These are phyloP conservation scores for Chelonia mydas DNA, from an alignment of 2,797 vertebrate genomes.

Conservation along the genomic window DNA sequence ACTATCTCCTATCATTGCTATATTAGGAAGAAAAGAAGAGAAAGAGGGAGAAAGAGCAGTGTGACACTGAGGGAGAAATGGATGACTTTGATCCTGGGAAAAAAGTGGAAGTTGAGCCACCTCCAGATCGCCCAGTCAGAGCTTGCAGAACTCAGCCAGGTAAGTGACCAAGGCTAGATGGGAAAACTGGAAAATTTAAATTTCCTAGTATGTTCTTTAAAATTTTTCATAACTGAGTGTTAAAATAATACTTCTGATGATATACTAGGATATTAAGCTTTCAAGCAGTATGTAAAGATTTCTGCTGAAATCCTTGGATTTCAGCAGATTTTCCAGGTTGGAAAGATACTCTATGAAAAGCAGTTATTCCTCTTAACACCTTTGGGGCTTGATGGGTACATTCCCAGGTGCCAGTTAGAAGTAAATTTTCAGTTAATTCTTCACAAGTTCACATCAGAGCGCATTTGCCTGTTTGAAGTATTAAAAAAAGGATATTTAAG, in stretches of 20 bases:
- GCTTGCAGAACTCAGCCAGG: constrained; percentile 95
- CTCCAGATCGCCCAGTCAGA: constrained; percentile 90
- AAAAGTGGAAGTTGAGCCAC: constrained; percentile 86
- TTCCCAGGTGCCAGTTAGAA: neutral
- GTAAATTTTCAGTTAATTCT: neutral
- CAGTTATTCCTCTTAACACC: neutral
- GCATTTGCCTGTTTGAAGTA: neutral
- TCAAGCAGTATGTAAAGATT: neutral
- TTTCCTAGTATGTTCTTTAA: neutral
- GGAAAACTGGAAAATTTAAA: neutral
- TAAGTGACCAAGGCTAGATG: constrained; percentile 39
- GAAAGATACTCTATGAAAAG: neutral
- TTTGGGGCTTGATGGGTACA: neutral
- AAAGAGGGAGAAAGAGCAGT: constrained; percentile 94
- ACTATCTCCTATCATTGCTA: neutral
- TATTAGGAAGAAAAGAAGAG: constrained; percentile 95
- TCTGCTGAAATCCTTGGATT: neutral
- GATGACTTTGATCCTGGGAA: constrained; percentile 89
- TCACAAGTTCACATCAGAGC: neutral
- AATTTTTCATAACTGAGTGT: fast-evolving
- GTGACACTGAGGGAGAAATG: constrained; percentile 87
- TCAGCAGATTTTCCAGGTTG: neutral
- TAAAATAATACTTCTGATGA: neutral
- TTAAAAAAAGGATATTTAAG: neutral
- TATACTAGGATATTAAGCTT: neutral